Base-by-base conservation (phyloP, 37 sponge, comb jelly and placozoan species). In the Crambe crambe region DNA sequence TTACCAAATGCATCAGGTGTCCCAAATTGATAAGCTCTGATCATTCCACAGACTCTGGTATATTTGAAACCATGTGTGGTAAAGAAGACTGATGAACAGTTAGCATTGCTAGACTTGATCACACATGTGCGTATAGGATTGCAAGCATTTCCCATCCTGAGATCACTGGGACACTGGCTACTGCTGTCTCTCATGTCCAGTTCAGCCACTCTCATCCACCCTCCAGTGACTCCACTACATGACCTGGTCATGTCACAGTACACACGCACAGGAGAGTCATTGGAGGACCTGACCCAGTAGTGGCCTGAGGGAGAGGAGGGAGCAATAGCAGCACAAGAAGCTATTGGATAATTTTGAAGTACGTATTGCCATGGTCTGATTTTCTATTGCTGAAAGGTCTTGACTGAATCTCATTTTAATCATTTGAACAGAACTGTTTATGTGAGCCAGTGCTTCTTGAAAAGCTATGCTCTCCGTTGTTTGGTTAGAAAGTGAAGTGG, bases 11-110 rank as follows among this genome's bases (percentile, higher is more conserved):
- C 82, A 60, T 38, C 73, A 37, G 82, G 62, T 31, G 35, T 3
- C 22, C 73, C 73, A 26, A 57, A 10, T 40, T 72, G 63, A 41
- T 81, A 81, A 12, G 60, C 82, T 58, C 22, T 71, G 20, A 81
- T 59, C 32, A 58, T 35, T 36, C 82, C 82, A 72, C 73, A 72
- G 12, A 81, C 73, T 26, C 70, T 21, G 39, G 60, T 20, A 42
- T 81, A 81, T 65, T 65, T 30, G 3, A 70, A 2, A 25, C 43
- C 71, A 70, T 70, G 1, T 40, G 25, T 18, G 2, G 1, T 40
- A 35, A 43, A 70, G 10, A 15, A 40, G 20, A 17, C 71, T 38
- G 71, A 70, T 21, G 71, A 25, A 40, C 71, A 70, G 23, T 47
- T 47, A 47, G 10, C 51, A 47, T n/a, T n/a, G n/a, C 51, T 65